phyloP scores from a whole-genome alignment of 2,888 invertebrate species.

The Agrilus biguttatus region DNA sequence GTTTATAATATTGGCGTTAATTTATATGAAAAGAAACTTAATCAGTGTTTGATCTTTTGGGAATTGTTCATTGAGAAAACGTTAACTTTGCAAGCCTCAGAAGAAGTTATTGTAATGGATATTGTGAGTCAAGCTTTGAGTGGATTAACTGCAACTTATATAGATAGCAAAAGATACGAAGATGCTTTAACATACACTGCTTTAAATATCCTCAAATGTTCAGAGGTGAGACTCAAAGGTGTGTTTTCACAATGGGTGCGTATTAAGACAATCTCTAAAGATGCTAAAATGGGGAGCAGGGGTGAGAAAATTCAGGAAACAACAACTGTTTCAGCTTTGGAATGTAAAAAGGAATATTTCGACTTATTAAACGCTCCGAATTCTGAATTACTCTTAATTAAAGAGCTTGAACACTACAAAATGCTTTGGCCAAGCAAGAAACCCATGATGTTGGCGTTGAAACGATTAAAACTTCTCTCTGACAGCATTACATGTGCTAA shows the following conservation, averaged over 20 bases:
- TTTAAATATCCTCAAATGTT: slow-evolving; percentile 12
- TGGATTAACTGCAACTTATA: slow-evolving; percentile 7
- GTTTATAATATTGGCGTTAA: slow-evolving; percentile 14
- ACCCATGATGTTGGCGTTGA: slow-evolving; percentile 15
- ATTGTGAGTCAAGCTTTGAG: slow-evolving; percentile 6
- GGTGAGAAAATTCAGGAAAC: slow-evolving; percentile 11
- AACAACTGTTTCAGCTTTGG: slow-evolving; percentile 14
- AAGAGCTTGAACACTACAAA: slow-evolving; percentile 18
- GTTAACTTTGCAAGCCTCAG: slow-evolving; percentile 3
- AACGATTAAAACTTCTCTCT: slow-evolving; percentile 13
- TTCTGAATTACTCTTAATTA: slow-evolving; percentile 11
- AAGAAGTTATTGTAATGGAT: slow-evolving; percentile 5
- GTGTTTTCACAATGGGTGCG: slow-evolving; percentile 15
- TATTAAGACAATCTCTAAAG: slow-evolving; percentile 13
- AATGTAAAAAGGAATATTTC: slow-evolving; percentile 9
- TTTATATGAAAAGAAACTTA: slow-evolving; percentile 6
- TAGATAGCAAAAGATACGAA: slow-evolving; percentile 8
- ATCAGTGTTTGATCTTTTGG: slow-evolving; percentile 4
- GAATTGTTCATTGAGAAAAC: slow-evolving; percentile 1
- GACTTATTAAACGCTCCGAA: slow-evolving; percentile 8
- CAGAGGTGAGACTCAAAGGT: slow-evolving; percentile 6
- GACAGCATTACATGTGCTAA: slow-evolving; percentile 11
- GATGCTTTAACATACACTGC: slow-evolving; percentile 13
- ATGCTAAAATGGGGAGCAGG: slow-evolving; percentile 5
- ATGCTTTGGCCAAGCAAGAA: slow-evolving; percentile 18